Conservation (phyloP, 1,140 invertebrate species). For the Neodiprion virginianus region DNA sequence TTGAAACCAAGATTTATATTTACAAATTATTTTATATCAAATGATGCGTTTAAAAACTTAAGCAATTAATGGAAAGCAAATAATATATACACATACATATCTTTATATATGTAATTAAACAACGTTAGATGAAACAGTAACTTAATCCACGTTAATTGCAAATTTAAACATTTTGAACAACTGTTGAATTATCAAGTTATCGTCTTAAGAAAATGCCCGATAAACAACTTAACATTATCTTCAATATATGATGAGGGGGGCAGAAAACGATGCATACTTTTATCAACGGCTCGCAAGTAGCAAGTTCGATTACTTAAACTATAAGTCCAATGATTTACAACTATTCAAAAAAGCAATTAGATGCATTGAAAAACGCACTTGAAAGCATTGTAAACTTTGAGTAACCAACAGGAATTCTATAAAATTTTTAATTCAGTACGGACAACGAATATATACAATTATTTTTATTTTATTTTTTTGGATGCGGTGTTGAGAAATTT, state of each 20-base stretch:
- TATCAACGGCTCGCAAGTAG: background rate
- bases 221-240: background rate
- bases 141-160: conserved; percentile 5
- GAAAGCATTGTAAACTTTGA: conserved; percentile 6
- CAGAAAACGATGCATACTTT: background rate
- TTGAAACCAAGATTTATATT: conserved; percentile 32
- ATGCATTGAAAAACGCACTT: background rate
- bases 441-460: background rate
- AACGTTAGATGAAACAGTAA: conserved; percentile 5
- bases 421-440: background rate
- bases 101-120: conserved; percentile 17
- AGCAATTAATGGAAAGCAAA: conserved; percentile 39
- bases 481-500: background rate
- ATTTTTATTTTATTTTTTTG: background rate
- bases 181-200: background rate
- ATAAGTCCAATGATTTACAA: conserved; percentile 1
- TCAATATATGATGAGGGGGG: background rate
- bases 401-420: background rate
- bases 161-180: background rate
- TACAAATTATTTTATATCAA: conserved; percentile 30
- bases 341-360: background rate
- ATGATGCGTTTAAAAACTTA: conserved; percentile 26
- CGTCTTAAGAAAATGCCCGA: background rate
- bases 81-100: conserved; percentile 17
- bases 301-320: background rate